Conservation (phyloP, 2,113 vertebrate genomes). For the Zosterops lateralis region DNA sequence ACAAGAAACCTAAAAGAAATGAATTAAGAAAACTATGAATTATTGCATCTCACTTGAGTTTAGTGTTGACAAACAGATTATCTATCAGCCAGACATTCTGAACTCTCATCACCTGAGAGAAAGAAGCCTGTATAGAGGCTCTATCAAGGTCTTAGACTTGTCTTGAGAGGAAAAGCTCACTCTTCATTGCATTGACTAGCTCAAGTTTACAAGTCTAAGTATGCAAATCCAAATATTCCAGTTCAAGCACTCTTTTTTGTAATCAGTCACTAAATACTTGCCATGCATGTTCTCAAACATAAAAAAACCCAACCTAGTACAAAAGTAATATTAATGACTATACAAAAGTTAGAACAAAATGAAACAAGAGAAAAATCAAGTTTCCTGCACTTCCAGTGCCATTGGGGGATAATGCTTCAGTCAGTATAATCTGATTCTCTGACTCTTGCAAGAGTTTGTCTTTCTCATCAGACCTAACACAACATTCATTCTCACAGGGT, state of each 20-base stretch:
- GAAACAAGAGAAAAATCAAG: neutral
- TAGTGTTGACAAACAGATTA: neutral
- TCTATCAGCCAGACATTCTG: neutral
- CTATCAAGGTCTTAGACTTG: neutral
- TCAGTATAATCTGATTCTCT: neutral
- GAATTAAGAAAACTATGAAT: neutral
- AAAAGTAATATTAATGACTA: neutral
- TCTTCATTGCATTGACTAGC: neutral
- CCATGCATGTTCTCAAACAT: neutral
- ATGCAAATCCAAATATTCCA: neutral
- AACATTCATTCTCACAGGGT: neutral
- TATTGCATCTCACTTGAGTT: neutral
- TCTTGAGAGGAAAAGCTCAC: neutral
- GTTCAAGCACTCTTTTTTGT: neutral
- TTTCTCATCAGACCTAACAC: neutral
- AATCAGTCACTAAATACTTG: neutral
- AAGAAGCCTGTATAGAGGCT: neutral
- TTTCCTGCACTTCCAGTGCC: neutral
- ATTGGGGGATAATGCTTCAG: rapidly evolving
- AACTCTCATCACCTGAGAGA: neutral
- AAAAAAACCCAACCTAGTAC: neutral
- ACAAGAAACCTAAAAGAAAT: neutral
- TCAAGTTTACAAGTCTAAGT: neutral
- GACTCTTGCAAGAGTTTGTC: neutral
- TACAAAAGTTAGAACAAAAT: neutral